These are phyloP conservation scores for Heliocidaris erythrogramma DNA, from an alignment of 35 echinoderm and acorn worm genomes.

Conservation along the genomic window DNA sequence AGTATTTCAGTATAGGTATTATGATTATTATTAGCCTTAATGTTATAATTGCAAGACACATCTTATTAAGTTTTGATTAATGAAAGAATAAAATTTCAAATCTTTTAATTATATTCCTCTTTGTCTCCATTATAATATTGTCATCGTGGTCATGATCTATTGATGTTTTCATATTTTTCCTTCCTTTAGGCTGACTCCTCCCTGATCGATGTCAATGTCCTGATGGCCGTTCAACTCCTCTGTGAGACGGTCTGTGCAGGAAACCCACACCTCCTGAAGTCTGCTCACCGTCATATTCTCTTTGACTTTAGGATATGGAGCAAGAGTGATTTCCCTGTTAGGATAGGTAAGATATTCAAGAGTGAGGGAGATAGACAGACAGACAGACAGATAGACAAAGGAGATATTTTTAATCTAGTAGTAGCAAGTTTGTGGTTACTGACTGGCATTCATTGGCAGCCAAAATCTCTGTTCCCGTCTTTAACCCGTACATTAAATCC, in stretches of 20 bases:
- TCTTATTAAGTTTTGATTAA: too few species aligned
- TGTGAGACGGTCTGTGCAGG: conserved; percentile 77
- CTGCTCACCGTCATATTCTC: conserved; percentile 76
- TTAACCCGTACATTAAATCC: not conserved
- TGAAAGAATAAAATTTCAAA: too few species aligned
- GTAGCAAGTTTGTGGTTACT: not conserved
- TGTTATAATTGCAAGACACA: too few species aligned
- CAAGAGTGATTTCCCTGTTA: conserved; percentile 89
- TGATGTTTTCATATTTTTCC: not conserved
- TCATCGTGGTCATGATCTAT: not conserved
- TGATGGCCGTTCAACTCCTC: conserved; percentile 92
- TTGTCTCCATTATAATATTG: too few species aligned
- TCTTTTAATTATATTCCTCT: too few species aligned
- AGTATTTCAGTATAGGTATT: too few species aligned
- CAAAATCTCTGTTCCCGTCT: not conserved
- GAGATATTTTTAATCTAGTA: not conserved
- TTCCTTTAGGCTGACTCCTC: conserved; percentile 57
- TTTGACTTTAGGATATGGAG: conserved; percentile 99
- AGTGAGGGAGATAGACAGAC: not conserved
- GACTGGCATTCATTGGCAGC: not conserved
- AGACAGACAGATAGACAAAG: not conserved
- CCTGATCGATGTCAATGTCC: conserved; percentile 93
- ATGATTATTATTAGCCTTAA: too few species aligned
- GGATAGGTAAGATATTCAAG: conserved; percentile 70
- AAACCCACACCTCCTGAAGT: conserved; percentile 67